These are phyloP conservation scores for Hypotaenidia philippensis DNA, from an alignment of 2,797 vertebrate genomes.

Conservation along the genomic window DNA sequence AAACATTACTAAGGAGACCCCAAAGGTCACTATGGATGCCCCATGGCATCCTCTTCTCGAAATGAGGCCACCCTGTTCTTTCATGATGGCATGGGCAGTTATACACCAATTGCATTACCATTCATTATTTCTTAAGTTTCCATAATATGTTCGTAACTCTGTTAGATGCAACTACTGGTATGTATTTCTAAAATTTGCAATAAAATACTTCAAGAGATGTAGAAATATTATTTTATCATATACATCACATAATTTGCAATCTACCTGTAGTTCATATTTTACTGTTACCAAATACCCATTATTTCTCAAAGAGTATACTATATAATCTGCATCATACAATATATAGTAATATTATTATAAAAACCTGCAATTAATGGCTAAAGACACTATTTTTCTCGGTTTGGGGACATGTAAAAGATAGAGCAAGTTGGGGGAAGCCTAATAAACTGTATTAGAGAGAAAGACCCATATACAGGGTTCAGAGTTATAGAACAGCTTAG, in stretches of 20 bases:
- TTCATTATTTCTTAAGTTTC: neutral
- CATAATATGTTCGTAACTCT: neutral
- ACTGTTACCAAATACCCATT: neutral
- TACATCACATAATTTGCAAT: neutral
- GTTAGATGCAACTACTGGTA: neutral
- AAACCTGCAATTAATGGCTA: neutral
- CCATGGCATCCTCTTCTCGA: neutral
- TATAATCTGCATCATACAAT: neutral
- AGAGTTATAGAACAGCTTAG: neutral
- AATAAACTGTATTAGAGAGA: neutral
- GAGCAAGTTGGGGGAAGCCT: neutral
- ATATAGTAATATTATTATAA: neutral
- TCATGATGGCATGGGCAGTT: neutral
- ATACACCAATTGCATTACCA: neutral
- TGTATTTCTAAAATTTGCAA: neutral
- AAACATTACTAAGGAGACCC: neutral
- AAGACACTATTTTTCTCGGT: neutral
- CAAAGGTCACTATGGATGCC: neutral
- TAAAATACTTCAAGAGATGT: neutral
- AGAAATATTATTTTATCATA: neutral
- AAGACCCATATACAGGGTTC: neutral
- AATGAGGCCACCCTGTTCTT: neutral
- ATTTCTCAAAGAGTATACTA: neutral
- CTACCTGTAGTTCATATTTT: neutral
- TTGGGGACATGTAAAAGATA: neutral